phyloP scores from a whole-genome alignment of 2,113 vertebrate species.

The Gnathonemus echidnorhynchus region DNA sequence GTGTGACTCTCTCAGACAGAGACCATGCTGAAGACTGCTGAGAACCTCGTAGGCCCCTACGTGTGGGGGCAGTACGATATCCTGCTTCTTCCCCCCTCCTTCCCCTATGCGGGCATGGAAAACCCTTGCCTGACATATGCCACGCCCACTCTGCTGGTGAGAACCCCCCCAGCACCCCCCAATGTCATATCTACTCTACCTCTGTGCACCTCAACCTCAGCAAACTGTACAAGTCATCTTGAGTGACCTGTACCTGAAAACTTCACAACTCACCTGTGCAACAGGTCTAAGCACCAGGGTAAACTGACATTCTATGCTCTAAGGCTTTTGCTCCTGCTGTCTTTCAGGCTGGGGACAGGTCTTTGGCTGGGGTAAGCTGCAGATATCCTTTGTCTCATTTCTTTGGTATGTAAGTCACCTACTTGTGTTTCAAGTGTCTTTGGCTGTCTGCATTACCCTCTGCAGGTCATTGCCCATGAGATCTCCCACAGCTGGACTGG shows the following conservation, averaged over 20 bases:
- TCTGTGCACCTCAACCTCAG: background rate
- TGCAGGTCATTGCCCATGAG: conserved; percentile 93
- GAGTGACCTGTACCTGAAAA: background rate
- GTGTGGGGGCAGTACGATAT: conserved; percentile 94
- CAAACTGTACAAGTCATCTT: background rate
- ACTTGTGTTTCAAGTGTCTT: background rate
- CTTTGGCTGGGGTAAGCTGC: conserved; percentile 85
- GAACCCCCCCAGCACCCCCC: conserved; percentile 6
- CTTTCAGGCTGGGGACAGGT: conserved; percentile 84
- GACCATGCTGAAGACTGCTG: conserved; percentile 83
- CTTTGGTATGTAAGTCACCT: background rate
- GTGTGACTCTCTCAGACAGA: conserved; percentile 69
- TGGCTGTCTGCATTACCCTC: background rate
- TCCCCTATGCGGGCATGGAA: conserved; percentile 96
- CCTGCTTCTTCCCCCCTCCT: conserved; percentile 87
- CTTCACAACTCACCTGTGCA: background rate
- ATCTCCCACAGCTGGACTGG: conserved; percentile 98
- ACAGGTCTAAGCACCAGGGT: background rate
- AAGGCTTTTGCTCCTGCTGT: background rate
- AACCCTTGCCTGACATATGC: conserved; percentile 95
- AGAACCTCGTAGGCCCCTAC: conserved; percentile 84
- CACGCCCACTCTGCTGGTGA: conserved; percentile 87
- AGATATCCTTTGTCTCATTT: background rate
- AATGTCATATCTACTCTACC: background rate
- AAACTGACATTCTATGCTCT: background rate